Conservation (phyloP, 2,888 invertebrate genomes). For the Hoplodrina blanda region DNA sequence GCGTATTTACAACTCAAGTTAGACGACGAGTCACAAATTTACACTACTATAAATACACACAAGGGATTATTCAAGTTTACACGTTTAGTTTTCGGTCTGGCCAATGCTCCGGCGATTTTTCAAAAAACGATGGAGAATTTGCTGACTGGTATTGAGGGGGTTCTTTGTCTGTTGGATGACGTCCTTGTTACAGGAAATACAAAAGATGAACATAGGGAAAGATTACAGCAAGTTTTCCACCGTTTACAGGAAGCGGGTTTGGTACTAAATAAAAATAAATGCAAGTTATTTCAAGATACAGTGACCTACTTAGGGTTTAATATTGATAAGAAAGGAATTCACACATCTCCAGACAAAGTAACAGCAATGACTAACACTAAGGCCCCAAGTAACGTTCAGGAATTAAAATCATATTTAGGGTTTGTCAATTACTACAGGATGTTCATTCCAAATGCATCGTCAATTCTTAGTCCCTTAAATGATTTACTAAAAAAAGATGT, state of each 20-base stretch:
- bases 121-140: conserved; percentile 8
- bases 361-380: not conserved
- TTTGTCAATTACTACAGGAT: conserved; percentile 1
- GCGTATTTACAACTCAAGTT: conserved; percentile 2
- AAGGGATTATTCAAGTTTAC: conserved; percentile 6
- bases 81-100: not conserved
- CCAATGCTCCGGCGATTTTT: not conserved
- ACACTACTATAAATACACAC: conserved; percentile 5
- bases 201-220: not conserved
- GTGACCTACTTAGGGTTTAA: conserved; percentile 1
- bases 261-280: conserved; percentile 1
- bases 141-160: not conserved
- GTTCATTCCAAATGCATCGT: not conserved
- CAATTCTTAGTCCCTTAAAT: not conserved
- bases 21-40: not conserved
- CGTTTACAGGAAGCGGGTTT: not conserved
- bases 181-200: not conserved
- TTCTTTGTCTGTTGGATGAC: not conserved
- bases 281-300: not conserved
- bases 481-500: conserved; percentile 3
- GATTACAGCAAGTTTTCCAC: conserved; percentile 1
- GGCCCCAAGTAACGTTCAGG: not conserved
- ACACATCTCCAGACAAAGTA: not conserved
- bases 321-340: not conserved
- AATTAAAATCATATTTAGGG: conserved; percentile 7